These are phyloP conservation scores for Notolepis coatsorum DNA, from an alignment of 2,797 vertebrate species.

Conservation along the genomic window DNA sequence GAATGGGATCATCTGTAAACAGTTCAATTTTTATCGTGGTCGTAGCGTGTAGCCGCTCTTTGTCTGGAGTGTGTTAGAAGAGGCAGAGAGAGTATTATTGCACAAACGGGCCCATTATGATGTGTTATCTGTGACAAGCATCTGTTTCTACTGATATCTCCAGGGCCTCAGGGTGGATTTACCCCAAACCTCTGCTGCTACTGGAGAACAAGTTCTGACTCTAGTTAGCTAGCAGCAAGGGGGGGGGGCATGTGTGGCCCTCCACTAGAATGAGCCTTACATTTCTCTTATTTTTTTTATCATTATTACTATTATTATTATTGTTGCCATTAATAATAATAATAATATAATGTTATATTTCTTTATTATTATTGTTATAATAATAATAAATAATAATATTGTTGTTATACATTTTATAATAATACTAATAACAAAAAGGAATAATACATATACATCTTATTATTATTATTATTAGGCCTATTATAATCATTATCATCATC, in stretches of 20 bases:
- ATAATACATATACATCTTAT: neutral
- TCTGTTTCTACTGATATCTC: conserved; percentile 49
- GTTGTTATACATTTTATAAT: too few species aligned
- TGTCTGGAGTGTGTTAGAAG: conserved; percentile 37
- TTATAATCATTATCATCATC: too few species aligned
- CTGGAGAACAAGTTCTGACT: conserved; percentile 23
- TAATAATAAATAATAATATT: neutral
- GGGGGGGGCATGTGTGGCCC: neutral
- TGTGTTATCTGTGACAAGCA: conserved; percentile 52
- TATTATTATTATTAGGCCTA: neutral
- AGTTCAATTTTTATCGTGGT: conserved; percentile 23
- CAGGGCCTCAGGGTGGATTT: conserved; percentile 51
- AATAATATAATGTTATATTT: too few species aligned
- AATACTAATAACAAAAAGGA: neutral
- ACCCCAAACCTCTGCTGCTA: conserved; percentile 38
- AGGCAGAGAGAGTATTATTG: conserved; percentile 32
- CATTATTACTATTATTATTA: neutral
- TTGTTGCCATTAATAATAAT: neutral
- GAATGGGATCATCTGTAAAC: neutral
- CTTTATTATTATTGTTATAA: too few species aligned
- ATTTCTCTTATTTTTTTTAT: too few species aligned
- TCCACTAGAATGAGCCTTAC: too few species aligned
- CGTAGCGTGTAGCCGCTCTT: conserved; percentile 40
- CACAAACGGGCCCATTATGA: conserved; percentile 40
- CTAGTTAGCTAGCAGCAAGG: conserved; percentile 2